These are phyloP conservation scores for Melinaea marsaeus DNA, from an alignment of 2,888 invertebrate species.

Conservation along the genomic window DNA sequence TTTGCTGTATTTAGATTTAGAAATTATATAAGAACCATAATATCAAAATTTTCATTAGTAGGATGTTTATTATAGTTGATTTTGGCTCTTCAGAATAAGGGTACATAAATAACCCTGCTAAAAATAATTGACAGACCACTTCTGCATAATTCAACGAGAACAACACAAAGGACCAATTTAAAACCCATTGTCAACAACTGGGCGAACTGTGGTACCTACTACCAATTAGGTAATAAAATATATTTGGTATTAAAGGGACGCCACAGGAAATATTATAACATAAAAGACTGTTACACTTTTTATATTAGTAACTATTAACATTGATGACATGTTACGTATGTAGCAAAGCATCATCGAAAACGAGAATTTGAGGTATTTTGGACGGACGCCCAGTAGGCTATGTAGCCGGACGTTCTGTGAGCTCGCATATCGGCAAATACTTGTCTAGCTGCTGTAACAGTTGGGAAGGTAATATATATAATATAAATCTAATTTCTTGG, in stretches of 20 bases:
- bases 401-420: slow-evolving; percentile 14
- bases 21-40: too few relatives aligned
- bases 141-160: slow-evolving; percentile 34
- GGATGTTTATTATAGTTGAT: not conserved
- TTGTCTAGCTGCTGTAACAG: slow-evolving; percentile 12
- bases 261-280: too few relatives aligned
- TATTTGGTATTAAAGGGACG: too few relatives aligned
- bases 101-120: slow-evolving; percentile 13
- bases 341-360: slow-evolving; percentile 20
- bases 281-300: too few relatives aligned
- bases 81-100: slow-evolving; percentile 8
- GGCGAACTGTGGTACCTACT: not conserved
- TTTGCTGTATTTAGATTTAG: too few relatives aligned
- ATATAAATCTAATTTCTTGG: too few relatives aligned
- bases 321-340: slow-evolving; percentile 21
- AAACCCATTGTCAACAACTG: slow-evolving; percentile 23
- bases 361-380: slow-evolving; percentile 26
- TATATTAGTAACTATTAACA: slow-evolving; percentile 6
- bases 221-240: slow-evolving; percentile 12
- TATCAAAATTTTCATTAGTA: not conserved
- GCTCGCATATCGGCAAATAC: slow-evolving; percentile 16
- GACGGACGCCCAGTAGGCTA: slow-evolving; percentile 29
- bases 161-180: slow-evolving; percentile 50
- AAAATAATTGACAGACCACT: slow-evolving; percentile 30
- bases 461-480: not conserved